These are phyloP conservation scores for Acanthopleura granulata DNA, from an alignment of 2,888 invertebrate species.

Conservation along the genomic window DNA sequence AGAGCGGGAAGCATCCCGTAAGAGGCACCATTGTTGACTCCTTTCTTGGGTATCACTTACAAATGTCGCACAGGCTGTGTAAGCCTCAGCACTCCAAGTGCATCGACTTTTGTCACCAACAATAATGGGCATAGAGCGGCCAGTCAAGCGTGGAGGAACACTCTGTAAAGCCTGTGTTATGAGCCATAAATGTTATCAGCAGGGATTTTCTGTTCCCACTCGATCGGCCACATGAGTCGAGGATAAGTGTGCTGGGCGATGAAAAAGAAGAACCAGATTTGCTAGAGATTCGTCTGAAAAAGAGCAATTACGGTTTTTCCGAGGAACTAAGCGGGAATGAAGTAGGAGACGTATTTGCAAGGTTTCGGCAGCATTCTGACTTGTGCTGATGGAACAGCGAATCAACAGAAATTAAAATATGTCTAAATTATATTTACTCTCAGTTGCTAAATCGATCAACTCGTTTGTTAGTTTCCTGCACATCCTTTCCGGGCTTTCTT, in stretches of 20 bases:
- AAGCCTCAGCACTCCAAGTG: not conserved
- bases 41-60: constrained; percentile 16
- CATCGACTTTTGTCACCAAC: not conserved
- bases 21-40: not conserved
- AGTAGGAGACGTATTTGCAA: too few relatives aligned
- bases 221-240: too few relatives aligned
- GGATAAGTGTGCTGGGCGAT: too few relatives aligned
- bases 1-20: not conserved
- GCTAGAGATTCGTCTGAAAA: too few relatives aligned
- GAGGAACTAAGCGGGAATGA: too few relatives aligned
- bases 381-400: not conserved
- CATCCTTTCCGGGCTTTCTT: too few relatives aligned
- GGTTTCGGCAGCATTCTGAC: not conserved
- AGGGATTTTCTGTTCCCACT: not conserved
- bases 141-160: constrained; percentile 8
- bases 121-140: not conserved
- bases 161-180: not conserved
- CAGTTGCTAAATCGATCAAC: not conserved
- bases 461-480: too few relatives aligned
- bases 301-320: too few relatives aligned
- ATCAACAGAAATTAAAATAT: constrained; percentile 3
- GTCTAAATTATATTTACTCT: constrained; percentile 6
- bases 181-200: constrained; percentile 10
- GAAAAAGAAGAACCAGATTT: too few relatives aligned
- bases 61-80: constrained; percentile 11